Evolutionary conservation across 1,140 invertebrate genomes (phyloP), one percentile per base, ranked within the genome.

Genomic region (Triops longicaudatus): DNA sequence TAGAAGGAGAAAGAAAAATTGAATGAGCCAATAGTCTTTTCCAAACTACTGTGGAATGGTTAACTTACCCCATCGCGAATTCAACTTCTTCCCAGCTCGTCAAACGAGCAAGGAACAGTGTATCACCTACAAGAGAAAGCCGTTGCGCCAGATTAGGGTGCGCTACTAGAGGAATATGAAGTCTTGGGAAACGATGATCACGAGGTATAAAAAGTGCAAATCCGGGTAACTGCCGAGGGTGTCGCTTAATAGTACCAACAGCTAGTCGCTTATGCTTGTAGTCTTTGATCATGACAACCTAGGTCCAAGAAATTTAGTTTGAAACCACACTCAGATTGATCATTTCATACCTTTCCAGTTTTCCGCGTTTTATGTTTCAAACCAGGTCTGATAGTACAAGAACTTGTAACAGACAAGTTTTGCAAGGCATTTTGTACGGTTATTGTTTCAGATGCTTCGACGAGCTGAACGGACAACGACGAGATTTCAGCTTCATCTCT

Each of bases 71-170:
- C 6, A 88, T 80, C 50, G 91, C 89, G 84, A 85, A 88, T 78
- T 87, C 86, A 1, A 86, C 86, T 80, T 89, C 86, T 50, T 81
- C 82, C 91, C 92, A 95, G 11, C 89, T 85, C 26, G 84, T 84
- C 71, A 96, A 90, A 81, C 87, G 85, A 22, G 88, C 92, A 63
- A 92, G 82, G 83, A 91, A 95, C 26, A 96, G 83, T 2, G 83
- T 82, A 17, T 88, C 84, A 78, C 86, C 83, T 84, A 87, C 91
- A 76, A 87, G 84, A 43, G 87, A 84, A 81, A 87, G 82, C 75
- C 81, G 73, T 80, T 84, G 84, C 84, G 91, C 88, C 81, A 87
- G 85, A 78, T 82, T 79, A 4, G 91, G 91, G 83, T 90, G 88
- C 73, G 87, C 85, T 12, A 85, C 83, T 76, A 86, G 84, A 63